These are phyloP conservation scores for Linyphia triangularis DNA, from an alignment of 2,888 invertebrate genomes.

Conservation along the genomic window DNA sequence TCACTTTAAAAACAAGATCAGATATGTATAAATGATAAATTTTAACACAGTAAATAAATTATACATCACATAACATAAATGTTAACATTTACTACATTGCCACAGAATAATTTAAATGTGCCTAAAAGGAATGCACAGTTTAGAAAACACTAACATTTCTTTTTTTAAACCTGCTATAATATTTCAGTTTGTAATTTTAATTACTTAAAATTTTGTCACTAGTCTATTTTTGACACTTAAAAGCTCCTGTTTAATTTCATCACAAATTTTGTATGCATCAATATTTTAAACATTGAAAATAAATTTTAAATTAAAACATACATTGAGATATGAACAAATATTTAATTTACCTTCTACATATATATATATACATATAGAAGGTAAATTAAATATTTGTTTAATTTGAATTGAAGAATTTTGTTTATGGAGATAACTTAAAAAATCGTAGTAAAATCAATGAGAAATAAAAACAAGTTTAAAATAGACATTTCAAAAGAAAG, in stretches of 20 bases:
- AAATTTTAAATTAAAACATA: background rate
- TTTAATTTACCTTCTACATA: too few relatives aligned
- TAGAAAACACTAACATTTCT: background rate
- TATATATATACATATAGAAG: too few relatives aligned
- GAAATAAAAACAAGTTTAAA: too few relatives aligned
- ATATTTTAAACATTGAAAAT: background rate
- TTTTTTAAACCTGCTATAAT: background rate
- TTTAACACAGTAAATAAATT: conserved; percentile 29
- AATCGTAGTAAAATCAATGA: too few relatives aligned
- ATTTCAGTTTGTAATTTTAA: background rate
- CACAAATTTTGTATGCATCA: background rate
- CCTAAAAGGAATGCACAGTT: background rate
- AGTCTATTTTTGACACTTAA: conserved; percentile 7
- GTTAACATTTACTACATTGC: conserved; percentile 2
- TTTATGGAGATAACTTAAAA: too few relatives aligned
- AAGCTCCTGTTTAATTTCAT: background rate
- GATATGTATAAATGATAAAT: conserved; percentile 52
- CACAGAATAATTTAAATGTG: background rate
- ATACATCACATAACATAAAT: conserved; percentile 5
- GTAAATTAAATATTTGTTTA: too few relatives aligned
- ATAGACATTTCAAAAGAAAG: too few relatives aligned
- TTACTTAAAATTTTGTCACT: background rate
- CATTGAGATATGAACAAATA: background rate
- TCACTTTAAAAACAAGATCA: conserved; percentile 29
- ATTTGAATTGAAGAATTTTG: too few relatives aligned